These are phyloP conservation scores for Macrophya alboannulata DNA, from an alignment of 2,888 invertebrate species.

Conservation along the genomic window DNA sequence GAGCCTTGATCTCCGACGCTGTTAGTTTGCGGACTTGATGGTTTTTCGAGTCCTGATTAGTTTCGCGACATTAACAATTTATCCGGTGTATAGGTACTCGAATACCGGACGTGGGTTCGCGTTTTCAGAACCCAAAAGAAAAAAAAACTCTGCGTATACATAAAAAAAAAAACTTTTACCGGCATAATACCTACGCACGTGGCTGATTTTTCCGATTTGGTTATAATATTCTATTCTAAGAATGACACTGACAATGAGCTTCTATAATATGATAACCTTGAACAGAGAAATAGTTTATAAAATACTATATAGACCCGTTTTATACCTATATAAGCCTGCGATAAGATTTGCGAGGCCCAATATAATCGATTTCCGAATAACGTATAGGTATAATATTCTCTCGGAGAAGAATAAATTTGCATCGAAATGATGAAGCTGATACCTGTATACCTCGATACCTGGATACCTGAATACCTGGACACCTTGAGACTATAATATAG, in stretches of 20 bases:
- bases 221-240: constrained; percentile 4
- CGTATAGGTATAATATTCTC: not conserved
- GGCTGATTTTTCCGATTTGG: not conserved
- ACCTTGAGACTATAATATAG: constrained; percentile 22
- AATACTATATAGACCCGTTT: not conserved
- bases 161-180: not conserved
- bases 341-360: not conserved
- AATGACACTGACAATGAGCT: not conserved
- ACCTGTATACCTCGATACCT: constrained; percentile 41
- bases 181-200: not conserved
- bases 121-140: not conserved
- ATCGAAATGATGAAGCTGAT: constrained; percentile 18
- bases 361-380: constrained; percentile 7
- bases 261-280: not conserved
- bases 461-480: constrained; percentile 30
- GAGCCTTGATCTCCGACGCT: constrained; percentile 33
- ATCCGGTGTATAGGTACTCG: too few relatives aligned
- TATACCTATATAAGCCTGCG: not conserved
- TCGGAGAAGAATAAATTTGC: constrained; percentile 30
- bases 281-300: not conserved
- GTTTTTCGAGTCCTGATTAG: constrained; percentile 27
- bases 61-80: not conserved
- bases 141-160: not conserved
- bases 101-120: too few relatives aligned
- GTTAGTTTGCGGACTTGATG: constrained; percentile 27